Percentiles rank a stretch among this genome's conserved stretches.
These are phyloP conservation scores for Ormyrus rosae DNA, from an alignment of 2,888 invertebrate species.

Conservation along the genomic window DNA sequence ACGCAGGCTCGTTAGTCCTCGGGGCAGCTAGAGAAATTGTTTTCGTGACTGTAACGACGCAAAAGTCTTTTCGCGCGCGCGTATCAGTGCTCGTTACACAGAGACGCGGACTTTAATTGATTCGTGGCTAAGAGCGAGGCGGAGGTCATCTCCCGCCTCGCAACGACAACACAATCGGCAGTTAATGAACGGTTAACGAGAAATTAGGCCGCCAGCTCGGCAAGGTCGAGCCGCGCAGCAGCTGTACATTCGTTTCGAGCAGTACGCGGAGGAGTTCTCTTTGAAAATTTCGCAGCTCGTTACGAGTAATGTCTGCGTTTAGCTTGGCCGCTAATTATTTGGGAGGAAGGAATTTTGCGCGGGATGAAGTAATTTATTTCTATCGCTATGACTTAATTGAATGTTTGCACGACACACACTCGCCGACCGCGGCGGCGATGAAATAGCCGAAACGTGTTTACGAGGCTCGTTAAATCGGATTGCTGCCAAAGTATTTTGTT, in stretches of 20 bases:
- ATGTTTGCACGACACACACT: conserved; percentile 6
- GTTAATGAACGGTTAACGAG: conserved; percentile 61
- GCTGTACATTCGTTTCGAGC: no score
- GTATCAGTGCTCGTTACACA: conserved; percentile 29
- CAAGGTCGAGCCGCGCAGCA: no score
- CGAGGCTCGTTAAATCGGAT: no score
- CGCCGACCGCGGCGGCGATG: background rate
- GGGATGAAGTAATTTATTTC: background rate
- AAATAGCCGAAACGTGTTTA: background rate
- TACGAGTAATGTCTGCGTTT: conserved; percentile 24
- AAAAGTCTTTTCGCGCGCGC: conserved; percentile 51
- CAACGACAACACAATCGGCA: background rate
- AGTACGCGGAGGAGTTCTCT: background rate
- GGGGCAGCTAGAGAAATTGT: conserved; percentile 16
- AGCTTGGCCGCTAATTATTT: conserved; percentile 34
- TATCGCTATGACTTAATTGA: conserved; percentile 29
- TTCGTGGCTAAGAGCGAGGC: background rate
- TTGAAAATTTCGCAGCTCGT: conserved; percentile 35
- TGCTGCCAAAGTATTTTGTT: no score
- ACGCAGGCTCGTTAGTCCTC: conserved; percentile 24
- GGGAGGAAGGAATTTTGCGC: conserved; percentile 19
- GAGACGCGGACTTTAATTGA: conserved; percentile 58
- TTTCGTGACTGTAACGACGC: conserved; percentile 24
- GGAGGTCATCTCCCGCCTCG: conserved; percentile 8
- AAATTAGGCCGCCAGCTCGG: conserved; percentile 61